Evolutionary conservation across 2,888 invertebrate genomes (phyloP), one percentile per base, ranked within the genome.

Genomic region (Eulithis testata): DNA sequence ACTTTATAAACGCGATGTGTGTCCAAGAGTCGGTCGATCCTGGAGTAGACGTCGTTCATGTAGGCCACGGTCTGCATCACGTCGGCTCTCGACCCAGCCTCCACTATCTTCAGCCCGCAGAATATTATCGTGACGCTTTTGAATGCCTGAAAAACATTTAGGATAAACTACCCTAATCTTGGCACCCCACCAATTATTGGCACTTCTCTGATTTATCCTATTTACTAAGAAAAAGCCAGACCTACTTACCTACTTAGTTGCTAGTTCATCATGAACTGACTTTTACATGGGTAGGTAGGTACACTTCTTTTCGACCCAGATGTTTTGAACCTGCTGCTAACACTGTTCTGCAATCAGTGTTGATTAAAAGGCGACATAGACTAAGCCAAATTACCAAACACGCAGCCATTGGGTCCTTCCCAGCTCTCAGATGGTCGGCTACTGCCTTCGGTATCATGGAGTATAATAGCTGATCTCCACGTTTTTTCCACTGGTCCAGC

Each of bases 371-470:
- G 6, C 9, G 9, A 8, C 8, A 40, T 40, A 40, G 9, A 9
- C 9, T 40, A 11, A 40, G 9, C 40, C 9, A 3, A 11, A 3
- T 12, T 59, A 59, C 59, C 51, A 59, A 6, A 6, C 97, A 98
- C 11, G 97, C 97, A 55, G 94, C 95, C 78, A 97, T 91, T 0
- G 97, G 95, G 77, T 96, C 95, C 66, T 95, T 95, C 0, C 97
- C 98, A 21, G 95, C 91, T 65, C 97, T 94, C 75, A 98, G 93
- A 69, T 96, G 94, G 79, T 97, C 96, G 0, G 97, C 98, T 12
- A 98, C 96, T 2, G 96, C 95, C 77, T 96, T 95, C 0, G 98
- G 98, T 79, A 98, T 97, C 98, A 98, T 98, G 0, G 98, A 97
- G 81, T 98, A 98, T 0, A 98, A 90, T 4, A 98, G 91, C 73